A percentile compares a stretch with the other conserved stretches of the same genome.
These are phyloP conservation scores for Spodoptera frugiperda DNA, from an alignment of 1,140 invertebrate species.

Conservation along the genomic window DNA sequence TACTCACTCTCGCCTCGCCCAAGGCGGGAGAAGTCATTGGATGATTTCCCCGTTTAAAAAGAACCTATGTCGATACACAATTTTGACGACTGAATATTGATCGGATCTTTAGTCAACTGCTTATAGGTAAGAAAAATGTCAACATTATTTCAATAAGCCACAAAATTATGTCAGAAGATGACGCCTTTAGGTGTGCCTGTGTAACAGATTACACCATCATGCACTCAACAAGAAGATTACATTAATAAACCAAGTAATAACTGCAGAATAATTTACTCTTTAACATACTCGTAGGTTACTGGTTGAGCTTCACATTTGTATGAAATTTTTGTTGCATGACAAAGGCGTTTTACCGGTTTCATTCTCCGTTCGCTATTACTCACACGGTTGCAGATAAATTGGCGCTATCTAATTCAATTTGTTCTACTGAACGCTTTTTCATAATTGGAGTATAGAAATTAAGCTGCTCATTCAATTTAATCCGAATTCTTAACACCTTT, in stretches of 20 bases:
- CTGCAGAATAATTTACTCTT: neutral
- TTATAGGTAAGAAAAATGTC: no score
- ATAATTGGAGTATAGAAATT: conserved; percentile 27
- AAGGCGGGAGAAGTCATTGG: no score
- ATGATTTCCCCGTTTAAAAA: no score
- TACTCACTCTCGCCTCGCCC: no score
- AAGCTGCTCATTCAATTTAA: conserved; percentile 9
- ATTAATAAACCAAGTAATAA: no score
- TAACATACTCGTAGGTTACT: neutral
- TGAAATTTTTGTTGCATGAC: conserved; percentile 53
- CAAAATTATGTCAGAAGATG: neutral
- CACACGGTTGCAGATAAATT: conserved; percentile 20
- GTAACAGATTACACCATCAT: no score
- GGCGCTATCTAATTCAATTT: conserved; percentile 31
- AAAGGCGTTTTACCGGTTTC: conserved; percentile 51
- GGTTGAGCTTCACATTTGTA: conserved; percentile 34
- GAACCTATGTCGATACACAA: no score
- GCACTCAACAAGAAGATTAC: no score
- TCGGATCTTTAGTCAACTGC: no score
- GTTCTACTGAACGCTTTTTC: conserved; percentile 23
- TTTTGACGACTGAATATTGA: neutral
- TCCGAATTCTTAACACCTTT: neutral
- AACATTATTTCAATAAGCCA: no score
- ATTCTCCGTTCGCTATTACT: conserved; percentile 7
- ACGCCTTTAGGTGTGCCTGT: neutral